These are phyloP conservation scores for Sitophilus oryzae DNA, from an alignment of 1,140 invertebrate genomes.

Conservation along the genomic window DNA sequence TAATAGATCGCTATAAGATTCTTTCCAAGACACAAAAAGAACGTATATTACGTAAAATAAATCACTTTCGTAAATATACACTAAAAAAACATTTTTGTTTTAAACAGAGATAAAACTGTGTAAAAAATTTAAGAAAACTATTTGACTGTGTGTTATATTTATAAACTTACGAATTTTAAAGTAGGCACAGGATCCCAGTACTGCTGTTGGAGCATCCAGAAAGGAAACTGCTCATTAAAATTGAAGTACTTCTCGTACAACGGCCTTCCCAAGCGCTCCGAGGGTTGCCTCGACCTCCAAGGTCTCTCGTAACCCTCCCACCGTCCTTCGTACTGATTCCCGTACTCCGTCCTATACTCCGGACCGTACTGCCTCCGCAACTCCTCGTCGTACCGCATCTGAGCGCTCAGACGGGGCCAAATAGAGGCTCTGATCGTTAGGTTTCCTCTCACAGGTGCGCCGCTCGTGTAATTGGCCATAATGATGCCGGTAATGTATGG, in stretches of 20 bases:
- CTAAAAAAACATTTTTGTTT: no score
- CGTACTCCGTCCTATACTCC: not conserved
- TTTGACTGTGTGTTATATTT: no score
- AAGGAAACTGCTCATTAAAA: constrained; percentile 70
- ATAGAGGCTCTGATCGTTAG: constrained; percentile 76
- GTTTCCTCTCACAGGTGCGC: constrained; percentile 77
- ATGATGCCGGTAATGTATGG: constrained; percentile 75
- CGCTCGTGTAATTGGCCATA: constrained; percentile 90
- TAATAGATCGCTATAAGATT: no score
- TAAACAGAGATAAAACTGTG: no score
- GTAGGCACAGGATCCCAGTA: constrained; percentile 55
- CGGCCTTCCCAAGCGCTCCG: constrained; percentile 31
- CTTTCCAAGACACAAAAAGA: no score
- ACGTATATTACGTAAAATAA: no score
- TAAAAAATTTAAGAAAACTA: no score
- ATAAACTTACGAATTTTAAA: constrained; percentile 59
- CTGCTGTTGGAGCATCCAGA: constrained; percentile 60
- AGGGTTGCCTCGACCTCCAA: constrained; percentile 19
- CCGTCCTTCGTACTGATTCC: not conserved
- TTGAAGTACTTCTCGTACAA: constrained; percentile 65
- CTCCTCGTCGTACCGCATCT: constrained; percentile 35
- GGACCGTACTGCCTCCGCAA: constrained; percentile 14
- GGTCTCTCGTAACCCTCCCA: constrained; percentile 9
- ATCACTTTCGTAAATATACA: no score
- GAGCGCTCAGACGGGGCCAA: constrained; percentile 55